These are phyloP conservation scores for Byasa hedistus DNA, from an alignment of 2,888 invertebrate species.

Conservation along the genomic window DNA sequence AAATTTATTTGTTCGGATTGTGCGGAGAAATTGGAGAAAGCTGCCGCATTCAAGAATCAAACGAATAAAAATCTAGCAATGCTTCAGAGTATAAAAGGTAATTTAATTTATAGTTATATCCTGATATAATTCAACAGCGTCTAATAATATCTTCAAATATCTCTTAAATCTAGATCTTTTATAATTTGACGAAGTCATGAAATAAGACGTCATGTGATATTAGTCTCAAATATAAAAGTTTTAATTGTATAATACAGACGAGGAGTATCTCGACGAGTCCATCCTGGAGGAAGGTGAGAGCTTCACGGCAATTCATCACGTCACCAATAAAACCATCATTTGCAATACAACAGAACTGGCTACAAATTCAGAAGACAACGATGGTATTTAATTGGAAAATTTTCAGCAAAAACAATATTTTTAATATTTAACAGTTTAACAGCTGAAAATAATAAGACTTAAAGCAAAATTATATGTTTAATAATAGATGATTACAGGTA, in stretches of 20 bases:
- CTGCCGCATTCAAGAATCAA: conserved; percentile 54
- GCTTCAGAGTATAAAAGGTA: conserved; percentile 59
- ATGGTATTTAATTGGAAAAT: too few relatives aligned
- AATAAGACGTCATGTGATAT: too few relatives aligned
- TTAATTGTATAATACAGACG: conserved; percentile 43
- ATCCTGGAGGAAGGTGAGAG: conserved; percentile 60
- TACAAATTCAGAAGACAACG: conserved; percentile 37
- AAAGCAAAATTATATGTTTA: too few relatives aligned
- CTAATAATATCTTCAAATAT: too few relatives aligned
- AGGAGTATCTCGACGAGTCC: conserved; percentile 64
- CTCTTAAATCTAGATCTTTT: too few relatives aligned
- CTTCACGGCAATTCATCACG: conserved; percentile 29
- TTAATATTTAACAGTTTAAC: too few relatives aligned
- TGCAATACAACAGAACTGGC: conserved; percentile 26
- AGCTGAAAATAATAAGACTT: too few relatives aligned
- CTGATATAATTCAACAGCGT: not conserved
- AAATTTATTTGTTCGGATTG: conserved; percentile 65
- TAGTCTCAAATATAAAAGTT: too few relatives aligned
- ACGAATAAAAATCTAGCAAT: conserved; percentile 55
- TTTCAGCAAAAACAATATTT: too few relatives aligned
- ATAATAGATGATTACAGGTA: too few relatives aligned
- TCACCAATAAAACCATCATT: conserved; percentile 25
- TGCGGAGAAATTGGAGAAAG: conserved; percentile 56
- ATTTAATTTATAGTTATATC: not conserved
- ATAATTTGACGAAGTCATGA: too few relatives aligned